Evolutionary conservation across 2,797 vertebrate species (phyloP).

Genomic region (Thamnophis elegans): DNA sequence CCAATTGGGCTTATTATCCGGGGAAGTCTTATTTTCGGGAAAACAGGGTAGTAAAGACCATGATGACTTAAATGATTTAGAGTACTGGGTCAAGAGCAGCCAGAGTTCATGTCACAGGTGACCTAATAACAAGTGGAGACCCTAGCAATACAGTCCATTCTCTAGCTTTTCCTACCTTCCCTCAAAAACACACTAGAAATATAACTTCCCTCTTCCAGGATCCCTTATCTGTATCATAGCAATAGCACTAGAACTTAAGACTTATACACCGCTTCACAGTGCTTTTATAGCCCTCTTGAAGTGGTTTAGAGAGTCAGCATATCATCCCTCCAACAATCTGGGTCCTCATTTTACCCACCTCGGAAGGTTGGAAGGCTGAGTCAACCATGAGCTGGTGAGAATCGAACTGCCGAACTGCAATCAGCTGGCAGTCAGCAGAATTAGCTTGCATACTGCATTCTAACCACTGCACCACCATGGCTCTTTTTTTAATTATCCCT

Average conservation of each 20-base stretch:
- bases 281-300: background rate
- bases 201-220: background rate
- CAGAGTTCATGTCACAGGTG: background rate
- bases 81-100: background rate
- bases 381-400: background rate
- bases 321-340: background rate
- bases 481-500: background rate
- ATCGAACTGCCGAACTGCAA: background rate
- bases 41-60: background rate
- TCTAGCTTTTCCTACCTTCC: background rate
- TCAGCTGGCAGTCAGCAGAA: background rate
- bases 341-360: background rate
- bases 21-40: no score
- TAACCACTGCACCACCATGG: background rate
- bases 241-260: background rate
- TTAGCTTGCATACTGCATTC: background rate
- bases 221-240: background rate
- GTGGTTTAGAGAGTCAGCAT: background rate
- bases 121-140: background rate
- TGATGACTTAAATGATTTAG: background rate
- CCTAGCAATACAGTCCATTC: background rate
- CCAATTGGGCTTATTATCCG: no score
- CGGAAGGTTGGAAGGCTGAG: background rate
- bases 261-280: background rate
- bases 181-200: background rate